These are phyloP conservation scores for Podarcis cretensis DNA, from an alignment of 2,113 vertebrate species.

Conservation along the genomic window DNA sequence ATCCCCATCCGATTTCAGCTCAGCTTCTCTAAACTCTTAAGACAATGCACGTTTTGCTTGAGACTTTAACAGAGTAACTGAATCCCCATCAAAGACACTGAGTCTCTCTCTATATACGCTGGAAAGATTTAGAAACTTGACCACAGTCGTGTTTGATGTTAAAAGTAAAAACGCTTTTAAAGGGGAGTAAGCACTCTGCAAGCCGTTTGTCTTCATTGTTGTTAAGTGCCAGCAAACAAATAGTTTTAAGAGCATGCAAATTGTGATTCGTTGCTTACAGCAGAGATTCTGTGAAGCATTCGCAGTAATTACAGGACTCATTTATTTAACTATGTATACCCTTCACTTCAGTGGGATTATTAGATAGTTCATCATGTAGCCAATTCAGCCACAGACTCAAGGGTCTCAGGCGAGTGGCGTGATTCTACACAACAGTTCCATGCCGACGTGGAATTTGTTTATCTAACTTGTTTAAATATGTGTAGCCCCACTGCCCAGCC, in stretches of 20 bases:
- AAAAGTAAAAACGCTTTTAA: background rate
- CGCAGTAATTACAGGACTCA: background rate
- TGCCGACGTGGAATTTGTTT: background rate
- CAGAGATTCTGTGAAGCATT: background rate
- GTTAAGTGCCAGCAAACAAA: background rate
- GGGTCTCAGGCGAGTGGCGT: background rate
- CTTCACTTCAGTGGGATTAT: background rate
- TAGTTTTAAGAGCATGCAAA: conserved; percentile 19
- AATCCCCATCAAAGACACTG: conserved; percentile 4
- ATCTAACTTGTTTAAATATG: too few species aligned
- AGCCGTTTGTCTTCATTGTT: conserved; percentile 11
- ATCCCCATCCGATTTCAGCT: too few species aligned
- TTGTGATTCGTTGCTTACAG: background rate
- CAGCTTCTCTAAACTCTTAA: too few species aligned
- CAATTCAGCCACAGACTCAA: background rate
- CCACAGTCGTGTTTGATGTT: background rate
- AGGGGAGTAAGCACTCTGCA: background rate
- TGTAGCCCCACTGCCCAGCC: too few species aligned
- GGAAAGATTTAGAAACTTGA: background rate
- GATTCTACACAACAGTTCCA: background rate
- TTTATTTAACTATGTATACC: background rate
- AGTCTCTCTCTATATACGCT: background rate
- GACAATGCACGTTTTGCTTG: too few species aligned
- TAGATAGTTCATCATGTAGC: background rate
- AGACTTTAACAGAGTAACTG: too few species aligned